Conservation (phyloP, 2,888 invertebrate species). For the Morpho helenor region DNA sequence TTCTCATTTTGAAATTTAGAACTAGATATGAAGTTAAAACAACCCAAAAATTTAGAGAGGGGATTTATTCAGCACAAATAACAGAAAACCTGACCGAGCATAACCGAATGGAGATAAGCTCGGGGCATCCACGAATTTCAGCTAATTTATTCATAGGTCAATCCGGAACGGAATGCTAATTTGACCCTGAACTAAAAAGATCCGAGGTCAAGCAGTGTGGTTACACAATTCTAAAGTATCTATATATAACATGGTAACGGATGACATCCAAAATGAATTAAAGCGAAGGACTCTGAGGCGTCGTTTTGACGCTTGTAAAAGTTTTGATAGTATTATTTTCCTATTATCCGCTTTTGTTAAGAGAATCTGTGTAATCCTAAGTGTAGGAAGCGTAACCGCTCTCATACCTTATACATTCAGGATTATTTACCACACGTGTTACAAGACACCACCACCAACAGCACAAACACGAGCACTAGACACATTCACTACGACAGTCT, state of each 20-base stretch:
- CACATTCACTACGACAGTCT: too few relatives aligned
- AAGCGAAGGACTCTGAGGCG: neutral
- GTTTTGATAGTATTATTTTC: too few relatives aligned
- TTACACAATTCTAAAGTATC: conserved; percentile 8
- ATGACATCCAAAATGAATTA: neutral
- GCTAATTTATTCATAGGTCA: conserved; percentile 42
- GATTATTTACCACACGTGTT: too few relatives aligned
- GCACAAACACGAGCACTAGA: too few relatives aligned
- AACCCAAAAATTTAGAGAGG: neutral
- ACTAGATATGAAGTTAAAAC: neutral
- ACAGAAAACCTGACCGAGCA: conserved; percentile 25
- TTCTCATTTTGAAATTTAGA: too few relatives aligned
- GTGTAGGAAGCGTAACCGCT: too few relatives aligned
- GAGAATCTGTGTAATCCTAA: too few relatives aligned
- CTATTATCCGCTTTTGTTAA: too few relatives aligned
- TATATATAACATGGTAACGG: neutral
- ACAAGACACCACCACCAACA: too few relatives aligned
- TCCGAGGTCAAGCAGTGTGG: conserved; percentile 18
- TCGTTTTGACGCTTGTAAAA: too few relatives aligned
- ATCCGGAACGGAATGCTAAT: conserved; percentile 33
- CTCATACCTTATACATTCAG: too few relatives aligned
- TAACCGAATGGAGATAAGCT: conserved; percentile 39
- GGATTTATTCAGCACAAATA: conserved; percentile 15
- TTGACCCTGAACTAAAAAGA: conserved; percentile 24
- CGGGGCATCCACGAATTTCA: conserved; percentile 31